Evolutionary conservation across 2,113 vertebrate genomes (phyloP).

Genomic region (Mobula birostris): DNA sequence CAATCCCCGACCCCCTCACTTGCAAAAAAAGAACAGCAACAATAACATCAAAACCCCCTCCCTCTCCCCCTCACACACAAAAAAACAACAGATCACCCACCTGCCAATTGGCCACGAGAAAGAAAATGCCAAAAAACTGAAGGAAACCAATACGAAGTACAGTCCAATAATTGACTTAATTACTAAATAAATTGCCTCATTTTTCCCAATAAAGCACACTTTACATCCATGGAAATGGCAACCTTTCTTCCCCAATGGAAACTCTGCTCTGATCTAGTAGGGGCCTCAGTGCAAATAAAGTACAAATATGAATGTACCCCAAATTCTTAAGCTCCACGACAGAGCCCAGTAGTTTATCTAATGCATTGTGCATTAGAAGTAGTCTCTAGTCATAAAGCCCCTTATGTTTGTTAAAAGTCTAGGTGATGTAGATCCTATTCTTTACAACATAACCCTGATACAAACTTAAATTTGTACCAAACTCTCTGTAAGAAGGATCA

Average conservation of each 20-base stretch:
- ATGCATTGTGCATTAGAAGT: not conserved
- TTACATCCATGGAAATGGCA: not conserved
- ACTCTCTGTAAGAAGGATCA: not conserved
- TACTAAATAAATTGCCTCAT: not conserved
- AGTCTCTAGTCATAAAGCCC: not conserved
- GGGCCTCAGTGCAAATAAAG: too few species aligned
- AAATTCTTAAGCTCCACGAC: not conserved
- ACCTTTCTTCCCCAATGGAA: not conserved
- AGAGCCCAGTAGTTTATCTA: not conserved
- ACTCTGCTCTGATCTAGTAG: not conserved
- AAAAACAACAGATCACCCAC: too few species aligned
- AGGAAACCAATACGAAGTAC: too few species aligned
- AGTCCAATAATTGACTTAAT: not conserved
- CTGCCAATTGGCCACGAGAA: too few species aligned
- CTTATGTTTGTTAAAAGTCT: not conserved
- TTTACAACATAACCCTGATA: not conserved
- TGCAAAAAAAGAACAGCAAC: too few species aligned
- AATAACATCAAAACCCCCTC: too few species aligned
- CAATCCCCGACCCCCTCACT: too few species aligned
- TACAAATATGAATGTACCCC: not conserved
- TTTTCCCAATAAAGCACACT: not conserved
- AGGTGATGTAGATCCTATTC: not conserved
- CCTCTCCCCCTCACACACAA: too few species aligned
- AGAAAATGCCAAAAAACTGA: too few species aligned
- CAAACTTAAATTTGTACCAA: not conserved